phyloP scores from a whole-genome alignment of 2,888 invertebrate species.

The Meiosimyza platycephala region DNA sequence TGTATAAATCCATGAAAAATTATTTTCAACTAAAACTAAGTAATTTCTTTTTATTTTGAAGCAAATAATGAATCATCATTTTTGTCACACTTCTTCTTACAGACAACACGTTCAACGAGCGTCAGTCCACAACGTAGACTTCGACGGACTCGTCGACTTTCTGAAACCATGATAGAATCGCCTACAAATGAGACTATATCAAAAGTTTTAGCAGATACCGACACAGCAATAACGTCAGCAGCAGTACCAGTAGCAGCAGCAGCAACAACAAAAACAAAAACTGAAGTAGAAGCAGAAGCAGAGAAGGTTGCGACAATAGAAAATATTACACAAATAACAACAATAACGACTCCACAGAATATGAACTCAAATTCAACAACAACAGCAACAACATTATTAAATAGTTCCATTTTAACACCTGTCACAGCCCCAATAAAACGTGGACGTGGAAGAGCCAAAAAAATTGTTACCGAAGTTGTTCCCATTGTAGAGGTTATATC shows the following conservation, averaged over 20 bases:
- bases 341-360: conserved; percentile 7
- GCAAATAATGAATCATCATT: too few relatives aligned
- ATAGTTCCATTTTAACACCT: conserved; percentile 6
- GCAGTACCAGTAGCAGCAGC: conserved; percentile 16
- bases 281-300: background rate
- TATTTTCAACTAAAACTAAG: too few relatives aligned
- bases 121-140: conserved; percentile 52
- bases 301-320: background rate
- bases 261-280: background rate
- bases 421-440: conserved; percentile 48
- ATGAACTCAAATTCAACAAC: conserved; percentile 5
- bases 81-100: background rate
- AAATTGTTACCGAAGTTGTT: conserved; percentile 42
- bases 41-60: too few relatives aligned
- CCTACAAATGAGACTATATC: too few relatives aligned
- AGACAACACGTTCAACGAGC: conserved; percentile 45
- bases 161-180: conserved; percentile 40
- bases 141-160: conserved; percentile 53
- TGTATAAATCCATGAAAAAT: too few relatives aligned
- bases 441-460: conserved; percentile 57
- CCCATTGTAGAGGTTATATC: conserved; percentile 2
- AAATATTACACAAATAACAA: conserved; percentile 33
- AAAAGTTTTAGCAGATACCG: background rate
- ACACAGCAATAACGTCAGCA: conserved; percentile 25
- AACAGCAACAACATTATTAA: conserved; percentile 15